Conservation (phyloP, 2,113 vertebrate genomes). For the Cephalopholis sonnerati region DNA sequence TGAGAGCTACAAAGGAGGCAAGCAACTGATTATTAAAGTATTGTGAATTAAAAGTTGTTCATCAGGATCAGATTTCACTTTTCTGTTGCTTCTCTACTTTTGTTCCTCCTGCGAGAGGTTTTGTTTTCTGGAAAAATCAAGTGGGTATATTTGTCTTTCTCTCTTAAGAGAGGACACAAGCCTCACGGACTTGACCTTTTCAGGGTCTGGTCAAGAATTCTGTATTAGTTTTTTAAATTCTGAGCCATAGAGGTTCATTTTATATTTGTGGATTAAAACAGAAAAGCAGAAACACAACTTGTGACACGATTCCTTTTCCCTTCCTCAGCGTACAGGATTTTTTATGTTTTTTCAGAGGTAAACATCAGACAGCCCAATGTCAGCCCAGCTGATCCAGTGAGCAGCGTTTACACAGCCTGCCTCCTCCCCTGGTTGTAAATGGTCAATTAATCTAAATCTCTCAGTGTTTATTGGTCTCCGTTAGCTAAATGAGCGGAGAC, state of each 20-base stretch:
- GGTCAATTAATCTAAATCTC: constrained; percentile 79
- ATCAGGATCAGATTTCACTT: not conserved
- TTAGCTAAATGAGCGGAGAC: constrained; percentile 79
- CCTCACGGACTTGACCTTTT: not conserved
- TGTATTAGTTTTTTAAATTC: not conserved
- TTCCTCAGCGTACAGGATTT: not conserved
- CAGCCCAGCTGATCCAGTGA: constrained; percentile 35
- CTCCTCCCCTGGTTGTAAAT: constrained; percentile 62
- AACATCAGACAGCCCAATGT: constrained; percentile 48
- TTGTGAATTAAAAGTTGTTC: not conserved
- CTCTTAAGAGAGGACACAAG: not conserved
- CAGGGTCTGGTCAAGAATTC: not conserved
- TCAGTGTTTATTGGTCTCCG: constrained; percentile 69
- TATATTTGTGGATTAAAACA: not conserved
- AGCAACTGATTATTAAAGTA: not conserved
- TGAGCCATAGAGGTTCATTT: not conserved
- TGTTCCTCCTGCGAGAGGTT: not conserved
- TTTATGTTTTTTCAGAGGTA: not conserved
- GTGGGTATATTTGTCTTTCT: not conserved
- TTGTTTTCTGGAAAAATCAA: not conserved
- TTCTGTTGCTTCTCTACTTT: not conserved
- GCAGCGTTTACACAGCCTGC: constrained; percentile 56
- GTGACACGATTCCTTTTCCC: not conserved
- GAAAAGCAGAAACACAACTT: not conserved
- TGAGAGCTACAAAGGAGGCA: not conserved